These are phyloP conservation scores for Noctilio leporinus DNA, from an alignment of 2,113 vertebrate species.

Conservation along the genomic window DNA sequence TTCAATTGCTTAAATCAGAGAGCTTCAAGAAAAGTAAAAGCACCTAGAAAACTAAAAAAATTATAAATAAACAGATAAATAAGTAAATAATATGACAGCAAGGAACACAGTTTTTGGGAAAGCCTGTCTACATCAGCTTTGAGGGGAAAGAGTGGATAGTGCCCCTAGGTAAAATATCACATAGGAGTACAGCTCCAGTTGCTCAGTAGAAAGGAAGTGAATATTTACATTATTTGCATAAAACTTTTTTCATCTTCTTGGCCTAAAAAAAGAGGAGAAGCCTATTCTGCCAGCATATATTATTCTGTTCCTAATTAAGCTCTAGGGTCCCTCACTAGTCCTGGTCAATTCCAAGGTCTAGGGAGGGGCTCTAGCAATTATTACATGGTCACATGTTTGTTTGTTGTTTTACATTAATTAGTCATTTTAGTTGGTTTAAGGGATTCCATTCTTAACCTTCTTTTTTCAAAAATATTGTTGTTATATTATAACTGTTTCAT, in stretches of 20 bases:
- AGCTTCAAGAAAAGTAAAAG: background rate
- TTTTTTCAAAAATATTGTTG: too few relatives aligned
- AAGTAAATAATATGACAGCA: too few relatives aligned
- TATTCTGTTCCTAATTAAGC: background rate
- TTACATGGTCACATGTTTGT: background rate
- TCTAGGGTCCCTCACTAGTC: too few relatives aligned
- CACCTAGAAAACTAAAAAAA: background rate
- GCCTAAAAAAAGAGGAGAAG: background rate
- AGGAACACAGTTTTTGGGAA: background rate
- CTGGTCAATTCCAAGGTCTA: background rate
- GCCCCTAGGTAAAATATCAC: background rate
- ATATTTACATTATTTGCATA: background rate
- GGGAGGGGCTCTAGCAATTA: background rate
- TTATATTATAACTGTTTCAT: too few relatives aligned
- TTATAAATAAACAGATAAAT: too few relatives aligned
- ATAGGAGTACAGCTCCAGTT: background rate
- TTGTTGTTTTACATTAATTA: too few relatives aligned
- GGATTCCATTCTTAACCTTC: too few relatives aligned
- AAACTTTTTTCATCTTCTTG: background rate
- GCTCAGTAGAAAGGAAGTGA: background rate
- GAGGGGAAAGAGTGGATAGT: background rate
- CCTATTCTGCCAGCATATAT: background rate
- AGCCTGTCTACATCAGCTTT: background rate
- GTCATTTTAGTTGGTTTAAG: too few relatives aligned
- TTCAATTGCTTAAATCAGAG: background rate